Evolutionary conservation across 64 coral and sea anemone species (phyloP), one percentile per base, ranked within the genome.

Genomic region (Pocillopora damicornis): DNA sequence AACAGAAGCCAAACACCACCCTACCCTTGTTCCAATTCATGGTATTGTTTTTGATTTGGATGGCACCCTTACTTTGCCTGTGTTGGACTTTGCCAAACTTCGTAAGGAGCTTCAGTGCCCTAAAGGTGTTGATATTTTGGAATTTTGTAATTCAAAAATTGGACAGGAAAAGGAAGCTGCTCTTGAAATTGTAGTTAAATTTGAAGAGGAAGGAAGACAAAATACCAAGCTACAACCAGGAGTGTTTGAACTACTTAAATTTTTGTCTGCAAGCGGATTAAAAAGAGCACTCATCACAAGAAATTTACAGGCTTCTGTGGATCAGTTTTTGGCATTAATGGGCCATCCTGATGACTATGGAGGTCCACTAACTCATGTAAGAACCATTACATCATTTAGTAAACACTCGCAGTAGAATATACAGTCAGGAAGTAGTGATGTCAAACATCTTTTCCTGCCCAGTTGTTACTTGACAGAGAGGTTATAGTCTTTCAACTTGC

Each of bases 41-140:
- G 96, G 96, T 0, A 56, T 98, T 78, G 87, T 98, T 45, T 98
- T 98, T 88, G 96, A 98, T 86, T 79, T 98, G 83, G 96, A 98
- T 85, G 96, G 96, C 5, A 98, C 96, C 73, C 76, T 98, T 35
- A 98, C 96, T 88, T 35, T 98, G 34, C 96, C 96, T 42, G 80
- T 93, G 61, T 74, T 98, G 35, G 73, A 98, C 26, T 98, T 98
- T 68, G 65, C 87, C 22, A 88, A 84, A 18, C 67, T 98, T 5
- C 82, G 96, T 61, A 76, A 23, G 75, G 73, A 59, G 11, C 65
- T 98, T 76, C 88, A 90, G 30, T 90, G 96, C 15, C 93, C 93
- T 51, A 85, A 91, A 20, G 71, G 89, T 37, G 79, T 88, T 35
- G 96, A 95, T 56, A 87, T 98, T 61, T 86, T 98, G 15, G 37